Conservation (phyloP, 2,113 vertebrate species). For the Dasyornis broadbenti region DNA sequence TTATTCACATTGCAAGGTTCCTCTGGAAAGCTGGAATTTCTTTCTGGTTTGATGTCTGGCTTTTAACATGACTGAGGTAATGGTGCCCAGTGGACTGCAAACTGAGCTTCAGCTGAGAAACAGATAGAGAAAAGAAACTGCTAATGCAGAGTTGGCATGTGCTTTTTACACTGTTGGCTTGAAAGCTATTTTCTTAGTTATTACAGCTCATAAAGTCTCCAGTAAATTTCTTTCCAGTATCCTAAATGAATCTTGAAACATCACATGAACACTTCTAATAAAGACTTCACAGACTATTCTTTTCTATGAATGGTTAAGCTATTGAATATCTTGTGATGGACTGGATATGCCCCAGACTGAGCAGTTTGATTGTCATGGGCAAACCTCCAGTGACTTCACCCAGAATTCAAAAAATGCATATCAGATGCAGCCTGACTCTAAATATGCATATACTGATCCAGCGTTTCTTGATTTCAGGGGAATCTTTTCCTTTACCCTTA, state of each 20-base stretch:
- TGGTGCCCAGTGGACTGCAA: constrained; percentile 37
- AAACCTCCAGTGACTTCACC: neutral
- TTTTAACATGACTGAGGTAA: constrained; percentile 33
- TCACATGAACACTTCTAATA: constrained; percentile 20
- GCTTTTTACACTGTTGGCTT: constrained; percentile 36
- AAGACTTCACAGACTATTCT: constrained; percentile 9
- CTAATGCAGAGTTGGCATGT: constrained; percentile 35
- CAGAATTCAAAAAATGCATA: neutral
- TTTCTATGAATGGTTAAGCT: constrained; percentile 10
- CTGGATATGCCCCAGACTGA: neutral
- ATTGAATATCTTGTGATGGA: neutral
- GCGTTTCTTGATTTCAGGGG: neutral
- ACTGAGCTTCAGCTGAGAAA: constrained; percentile 44
- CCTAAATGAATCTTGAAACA: constrained; percentile 43
- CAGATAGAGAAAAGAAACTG: constrained; percentile 43
- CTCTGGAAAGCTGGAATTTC: constrained; percentile 45
- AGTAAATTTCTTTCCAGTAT: constrained; percentile 51
- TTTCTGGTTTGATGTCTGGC: constrained; percentile 35
- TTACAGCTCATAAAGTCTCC: constrained; percentile 44
- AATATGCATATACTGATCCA: neutral
- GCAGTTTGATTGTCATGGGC: neutral
- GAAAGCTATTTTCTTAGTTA: constrained; percentile 47
- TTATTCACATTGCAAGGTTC: neutral
- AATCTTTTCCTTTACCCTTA: neutral
- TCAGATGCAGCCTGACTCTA: neutral